Base-by-base conservation (phyloP, 92 coral and sea anemone genomes). In the Palythoa heliodiscus region DNA sequence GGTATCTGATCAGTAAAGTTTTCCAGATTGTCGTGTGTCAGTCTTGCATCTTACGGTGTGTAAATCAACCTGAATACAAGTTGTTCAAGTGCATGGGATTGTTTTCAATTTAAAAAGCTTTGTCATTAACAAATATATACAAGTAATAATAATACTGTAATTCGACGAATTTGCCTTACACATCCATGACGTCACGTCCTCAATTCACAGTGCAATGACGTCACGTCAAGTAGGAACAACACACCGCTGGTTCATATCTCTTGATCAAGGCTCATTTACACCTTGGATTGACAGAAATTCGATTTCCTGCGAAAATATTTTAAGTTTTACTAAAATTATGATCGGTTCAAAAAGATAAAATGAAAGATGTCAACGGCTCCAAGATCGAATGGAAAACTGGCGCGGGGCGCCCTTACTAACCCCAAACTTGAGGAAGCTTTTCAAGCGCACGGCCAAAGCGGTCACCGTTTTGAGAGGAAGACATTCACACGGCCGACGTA, bases 401-500 rank as follows among this genome's bases (percentile, higher is more conserved):
- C 61, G n/a, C 43, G 84, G 53, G 39, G 93, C 3, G 87, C 92
- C 23, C 81, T 94, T 10, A 88, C 98, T 7, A 89, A 91, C 52
- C 91, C 95, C 6, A 90, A 81, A 73, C 82, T 94, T 14, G 98
- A 94, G 53, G 93, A 93, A 90, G 98, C 95, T 7, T 94, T 90
- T 74, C 88, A 90, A 53, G 98, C 98, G 52, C 98, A 92, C 82
- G 98, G 98, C 0, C 98, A 94, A 82, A 94, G 95, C 86, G 98
- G 98, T 19, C 98, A 96, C 90, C 94, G 96, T 16, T 96, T 96
- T 61, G 81, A 84, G 22, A 89, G 85, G 77, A 92, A 91, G 87
- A 85, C 98, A 1, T 96, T 92, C 81, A 95, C 95, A 1, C 87
- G 98, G 11, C 98, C 96, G 13, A 94, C 95, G 5, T 96, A 92